Evolutionary conservation across 2,888 invertebrate species (phyloP), one percentile per base, ranked within the genome.

Genomic region (Meloe dianella): DNA sequence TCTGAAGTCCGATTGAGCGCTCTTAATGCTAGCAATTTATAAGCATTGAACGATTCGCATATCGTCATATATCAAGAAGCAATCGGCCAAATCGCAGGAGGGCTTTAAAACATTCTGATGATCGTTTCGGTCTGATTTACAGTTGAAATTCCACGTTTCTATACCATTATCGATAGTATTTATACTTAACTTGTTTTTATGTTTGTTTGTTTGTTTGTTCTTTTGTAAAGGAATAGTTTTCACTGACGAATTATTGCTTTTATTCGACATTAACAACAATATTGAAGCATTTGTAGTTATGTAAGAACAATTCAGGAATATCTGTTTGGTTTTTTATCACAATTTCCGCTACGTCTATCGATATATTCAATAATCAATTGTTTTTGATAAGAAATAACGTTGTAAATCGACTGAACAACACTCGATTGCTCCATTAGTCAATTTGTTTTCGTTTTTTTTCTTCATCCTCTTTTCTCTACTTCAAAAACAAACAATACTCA

Each of bases 81-180:
- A 83, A 83, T 83, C 83, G 82, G 80, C 79, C 74, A 77, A 80
- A 79, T 83, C 83, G 77, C 84, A 76, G 77, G 83, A 82, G 83
- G 81, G 81, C 81, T 82, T 81, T 83, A 83, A 83, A 84, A 82
- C 83, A 83, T 83, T 80, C 80, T 76, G 79, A 81, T 81, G 80
- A 82, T 80, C 77, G 75, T 75, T 78, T 73, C 72, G 73, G 73
- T 71, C 76, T 82, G 83, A 83, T 83, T 83, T 83, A 82, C 82
- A 79, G 78, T 78, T 72, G 71, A 74, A 76, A 77, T 77, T 78
- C 73, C 72, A 71, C 74, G 74, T 77, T 76, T 65, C 73, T 62
- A 70, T 58, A 71, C 75, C 74, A 77, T 77, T 77, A 77, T 77
- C 74, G 73, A 69, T 70, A 75, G 74, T 72, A 78, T 76, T n/a